These are phyloP conservation scores for Myotis findleyi DNA, from an alignment of 2,797 vertebrate species.

Conservation along the genomic window DNA sequence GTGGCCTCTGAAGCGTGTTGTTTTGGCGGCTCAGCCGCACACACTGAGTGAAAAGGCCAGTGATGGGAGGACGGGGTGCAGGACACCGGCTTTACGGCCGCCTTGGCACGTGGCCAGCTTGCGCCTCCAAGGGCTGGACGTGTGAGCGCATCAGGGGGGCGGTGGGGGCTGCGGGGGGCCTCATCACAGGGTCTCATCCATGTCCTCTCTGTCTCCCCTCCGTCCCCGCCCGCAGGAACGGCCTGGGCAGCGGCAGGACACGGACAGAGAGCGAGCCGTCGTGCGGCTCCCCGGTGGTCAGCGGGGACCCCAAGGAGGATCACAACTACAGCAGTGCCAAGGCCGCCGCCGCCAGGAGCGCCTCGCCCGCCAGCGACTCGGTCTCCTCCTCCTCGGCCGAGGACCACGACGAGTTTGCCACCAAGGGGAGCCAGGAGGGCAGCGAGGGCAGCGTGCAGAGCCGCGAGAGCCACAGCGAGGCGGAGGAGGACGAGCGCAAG, in stretches of 20 bases:
- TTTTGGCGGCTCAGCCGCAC: neutral
- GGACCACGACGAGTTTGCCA: constrained; percentile 89
- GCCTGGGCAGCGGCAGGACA: constrained; percentile 92
- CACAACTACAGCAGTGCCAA: constrained; percentile 98
- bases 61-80: neutral
- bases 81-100: too few relatives aligned
- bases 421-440: constrained; percentile 93
- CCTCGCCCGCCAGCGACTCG: constrained; percentile 90
- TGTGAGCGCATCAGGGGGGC: too few relatives aligned
- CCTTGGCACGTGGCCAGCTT: too few relatives aligned
- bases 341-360: constrained; percentile 90
- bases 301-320: constrained; percentile 96
- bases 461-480: constrained; percentile 91
- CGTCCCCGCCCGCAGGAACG: constrained; percentile 89
- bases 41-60: accelerated
- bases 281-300: constrained; percentile 92
- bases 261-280: constrained; percentile 93
- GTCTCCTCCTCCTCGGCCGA: constrained; percentile 87
- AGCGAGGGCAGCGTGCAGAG: constrained; percentile 92
- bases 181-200: neutral
- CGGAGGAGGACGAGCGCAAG: constrained; percentile 92
- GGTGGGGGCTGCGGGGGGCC: neutral
- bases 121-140: too few relatives aligned
- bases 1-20: neutral
- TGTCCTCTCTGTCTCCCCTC: neutral